These are phyloP conservation scores for Tolmerus cingulatus DNA, from an alignment of 2,888 invertebrate genomes.

Conservation along the genomic window DNA sequence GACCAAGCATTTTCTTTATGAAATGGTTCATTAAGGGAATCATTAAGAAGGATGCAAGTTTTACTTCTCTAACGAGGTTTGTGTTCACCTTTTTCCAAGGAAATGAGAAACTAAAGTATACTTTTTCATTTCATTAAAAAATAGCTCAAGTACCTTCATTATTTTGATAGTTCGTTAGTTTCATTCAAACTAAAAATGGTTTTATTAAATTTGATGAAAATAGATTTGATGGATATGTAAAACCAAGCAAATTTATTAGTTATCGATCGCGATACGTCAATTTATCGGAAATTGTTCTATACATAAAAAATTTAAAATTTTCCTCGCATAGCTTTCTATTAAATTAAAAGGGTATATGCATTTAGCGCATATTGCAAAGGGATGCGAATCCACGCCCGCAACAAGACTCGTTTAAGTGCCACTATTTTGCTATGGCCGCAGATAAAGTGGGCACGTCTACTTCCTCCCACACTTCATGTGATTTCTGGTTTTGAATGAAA, in stretches of 20 bases:
- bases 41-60: background rate
- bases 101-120: too few relatives aligned
- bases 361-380: background rate
- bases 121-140: too few relatives aligned
- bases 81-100: background rate
- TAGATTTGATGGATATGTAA: too few relatives aligned
- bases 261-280: too few relatives aligned
- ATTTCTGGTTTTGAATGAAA: conserved; percentile 31
- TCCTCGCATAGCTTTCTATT: background rate
- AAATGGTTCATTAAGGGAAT: background rate
- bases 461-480: background rate
- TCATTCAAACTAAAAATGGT: background rate
- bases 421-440: background rate
- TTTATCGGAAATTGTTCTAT: background rate
- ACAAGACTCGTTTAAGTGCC: background rate
- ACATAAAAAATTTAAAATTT: background rate
- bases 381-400: background rate
- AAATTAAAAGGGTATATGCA: background rate
- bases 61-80: background rate
- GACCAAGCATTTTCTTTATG: background rate
- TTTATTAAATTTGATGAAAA: background rate
- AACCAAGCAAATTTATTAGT: background rate
- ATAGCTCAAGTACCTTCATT: too few relatives aligned
- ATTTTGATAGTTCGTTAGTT: too few relatives aligned
- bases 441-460: background rate